Evolutionary conservation across 2,113 vertebrate species (phyloP).

Genomic region (Madoqua kirkii): DNA sequence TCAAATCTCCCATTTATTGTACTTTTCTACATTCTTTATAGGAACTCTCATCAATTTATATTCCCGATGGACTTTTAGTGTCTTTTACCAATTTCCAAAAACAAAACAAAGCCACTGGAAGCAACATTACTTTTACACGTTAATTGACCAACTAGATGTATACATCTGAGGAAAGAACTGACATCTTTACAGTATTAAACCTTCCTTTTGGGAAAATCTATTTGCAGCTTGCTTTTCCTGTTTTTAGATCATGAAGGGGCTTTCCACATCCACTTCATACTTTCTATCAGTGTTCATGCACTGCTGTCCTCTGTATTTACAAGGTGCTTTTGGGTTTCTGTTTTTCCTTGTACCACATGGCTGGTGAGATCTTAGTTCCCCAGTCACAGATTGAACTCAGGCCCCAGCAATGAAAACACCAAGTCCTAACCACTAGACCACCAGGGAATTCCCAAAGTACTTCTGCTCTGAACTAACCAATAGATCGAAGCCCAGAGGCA

Average conservation of each 20-base stretch:
- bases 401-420: not conserved
- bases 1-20: not conserved
- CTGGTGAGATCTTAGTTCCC: not conserved
- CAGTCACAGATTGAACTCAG: not conserved
- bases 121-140: not conserved
- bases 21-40: not conserved
- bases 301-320: not conserved
- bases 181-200: not conserved
- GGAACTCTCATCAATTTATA: not conserved
- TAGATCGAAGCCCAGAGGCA: not conserved
- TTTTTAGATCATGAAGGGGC: not conserved
- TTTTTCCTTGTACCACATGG: not conserved
- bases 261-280: accelerated
- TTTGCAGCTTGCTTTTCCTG: no score
- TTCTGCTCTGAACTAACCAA: not conserved
- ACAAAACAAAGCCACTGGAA: not conserved
- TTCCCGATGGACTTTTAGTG: not conserved
- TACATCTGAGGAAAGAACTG: not conserved
- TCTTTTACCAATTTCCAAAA: not conserved
- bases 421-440: not conserved
- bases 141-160: not conserved
- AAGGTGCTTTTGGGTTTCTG: not conserved
- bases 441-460: not conserved
- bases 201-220: not conserved
- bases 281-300: not conserved